Evolutionary conservation across 2,888 invertebrate species (phyloP), one percentile per base, ranked within the genome.

Genomic region (Epinotia nisella): DNA sequence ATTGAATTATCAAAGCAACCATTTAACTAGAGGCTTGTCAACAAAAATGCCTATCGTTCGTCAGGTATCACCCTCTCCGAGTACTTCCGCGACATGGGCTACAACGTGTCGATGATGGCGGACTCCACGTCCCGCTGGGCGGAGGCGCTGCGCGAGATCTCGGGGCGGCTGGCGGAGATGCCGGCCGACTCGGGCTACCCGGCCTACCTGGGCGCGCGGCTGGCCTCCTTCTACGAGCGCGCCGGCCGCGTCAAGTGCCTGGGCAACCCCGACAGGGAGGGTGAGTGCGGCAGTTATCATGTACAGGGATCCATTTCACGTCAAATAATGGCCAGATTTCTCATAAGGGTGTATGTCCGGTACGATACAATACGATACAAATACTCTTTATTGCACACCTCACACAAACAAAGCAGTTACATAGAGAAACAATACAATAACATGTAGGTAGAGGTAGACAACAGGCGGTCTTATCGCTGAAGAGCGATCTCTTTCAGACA

Each of bases 41-140:
- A 35, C 9, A 35, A 35, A 35, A 7, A 35, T 35, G 1, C 3
- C 9, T 35, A 7, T 35, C 10, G 1, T 9, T 7, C 70, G 78
- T 1, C 85, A 96, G 98, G 98, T 83, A 99, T 99, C 92, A 99
- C 99, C 0, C 95, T 99, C n/a, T 99, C 99, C 35, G 99, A 99
- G 93, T 99, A 99, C 94, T 99, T 99, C 97, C 96, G 97, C 84
- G 97, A 98, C 93, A 99, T 99, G 99, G 99, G 99, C 87, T 99
- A 99, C 96, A 98, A 99, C 91, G 99, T 99, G 60, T 98, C 99
- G 81, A 99, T 99, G 99, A 99, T 99, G 99, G 99, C 99, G 77
- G 99, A 99, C 94, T 99, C 99, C 39, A 99, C 99, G 21, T 99
- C 99, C 15, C 98, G 99, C 94, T 99, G 99, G 99, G 99, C 99